phyloP scores from a whole-genome alignment of 2,888 invertebrate species.

The Melikaiella ostensackeni region DNA sequence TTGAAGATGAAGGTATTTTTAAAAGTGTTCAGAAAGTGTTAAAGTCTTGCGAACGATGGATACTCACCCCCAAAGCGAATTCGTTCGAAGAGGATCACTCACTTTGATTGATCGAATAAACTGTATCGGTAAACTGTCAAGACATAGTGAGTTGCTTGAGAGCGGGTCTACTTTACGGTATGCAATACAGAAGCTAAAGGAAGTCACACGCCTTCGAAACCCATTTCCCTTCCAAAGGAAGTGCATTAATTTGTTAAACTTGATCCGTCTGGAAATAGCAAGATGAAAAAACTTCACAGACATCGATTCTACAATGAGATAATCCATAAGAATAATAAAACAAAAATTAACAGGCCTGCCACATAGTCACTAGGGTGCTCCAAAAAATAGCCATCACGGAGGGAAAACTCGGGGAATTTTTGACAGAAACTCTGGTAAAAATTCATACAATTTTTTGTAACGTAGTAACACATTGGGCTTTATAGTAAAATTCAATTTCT shows the following conservation, averaged over 20 bases:
- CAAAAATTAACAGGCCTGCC: no score
- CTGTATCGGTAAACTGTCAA: slow-evolving; percentile 52
- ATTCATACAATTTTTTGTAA: no score
- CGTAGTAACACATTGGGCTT: no score
- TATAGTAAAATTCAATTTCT: no score
- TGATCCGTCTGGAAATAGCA: not conserved
- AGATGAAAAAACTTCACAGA: not conserved
- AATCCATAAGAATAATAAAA: not conserved
- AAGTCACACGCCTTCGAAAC: slow-evolving; percentile 34
- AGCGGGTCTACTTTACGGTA: slow-evolving; percentile 48
- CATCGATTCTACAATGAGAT: not conserved
- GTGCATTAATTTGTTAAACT: slow-evolving; percentile 30
- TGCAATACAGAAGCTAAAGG: slow-evolving; percentile 44
- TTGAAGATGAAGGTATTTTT: not conserved
- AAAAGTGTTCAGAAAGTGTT: not conserved
- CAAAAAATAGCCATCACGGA: no score
- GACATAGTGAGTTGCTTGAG: slow-evolving; percentile 48
- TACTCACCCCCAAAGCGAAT: slow-evolving; percentile 38
- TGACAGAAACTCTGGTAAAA: no score
- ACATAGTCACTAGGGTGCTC: no score
- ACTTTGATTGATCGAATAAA: slow-evolving; percentile 57
- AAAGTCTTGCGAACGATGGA: slow-evolving; percentile 18
- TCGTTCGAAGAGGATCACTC: slow-evolving; percentile 53
- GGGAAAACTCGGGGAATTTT: no score
- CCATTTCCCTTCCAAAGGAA: slow-evolving; percentile 16